phyloP scores from a whole-genome alignment of 2,888 invertebrate species.

The Drosophila quasianomalipes region DNA sequence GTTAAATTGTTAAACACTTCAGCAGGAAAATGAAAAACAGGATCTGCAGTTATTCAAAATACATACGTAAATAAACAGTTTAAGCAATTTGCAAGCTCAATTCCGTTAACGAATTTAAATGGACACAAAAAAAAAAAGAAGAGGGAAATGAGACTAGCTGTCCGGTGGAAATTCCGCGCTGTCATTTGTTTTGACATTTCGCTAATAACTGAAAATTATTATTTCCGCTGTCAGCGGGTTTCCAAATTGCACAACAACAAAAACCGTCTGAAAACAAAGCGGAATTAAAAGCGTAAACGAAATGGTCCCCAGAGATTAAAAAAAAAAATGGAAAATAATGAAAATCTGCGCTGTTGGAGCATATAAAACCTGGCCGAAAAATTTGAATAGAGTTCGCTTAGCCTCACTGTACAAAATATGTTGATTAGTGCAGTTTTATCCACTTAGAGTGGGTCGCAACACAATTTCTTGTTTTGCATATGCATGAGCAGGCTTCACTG shows the following conservation, averaged over 20 bases:
- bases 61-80: conserved; percentile 4
- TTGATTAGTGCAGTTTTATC: conserved; percentile 65
- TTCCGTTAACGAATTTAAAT: conserved; percentile 9
- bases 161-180: conserved; percentile 32
- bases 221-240: conserved; percentile 45
- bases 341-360: background rate
- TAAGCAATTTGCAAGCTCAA: conserved; percentile 4
- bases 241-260: conserved; percentile 21
- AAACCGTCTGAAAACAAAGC: conserved; percentile 15
- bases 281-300: conserved; percentile 16
- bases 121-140: conserved; percentile 1
- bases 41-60: background rate
- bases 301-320: conserved; percentile 7
- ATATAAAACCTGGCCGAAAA: background rate
- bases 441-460: conserved; percentile 43
- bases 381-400: background rate
- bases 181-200: conserved; percentile 72
- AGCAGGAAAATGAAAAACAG: background rate
- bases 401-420: conserved; percentile 42
- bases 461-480: conserved; percentile 57
- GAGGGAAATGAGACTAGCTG: conserved; percentile 11
- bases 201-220: conserved; percentile 73
- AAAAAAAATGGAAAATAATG: background rate
- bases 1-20: background rate
- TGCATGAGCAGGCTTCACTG: conserved; percentile 59